Evolutionary conservation across 2,888 invertebrate species (phyloP), one percentile per base, ranked within the genome.

Genomic region (Ennomos fuscantarius): DNA sequence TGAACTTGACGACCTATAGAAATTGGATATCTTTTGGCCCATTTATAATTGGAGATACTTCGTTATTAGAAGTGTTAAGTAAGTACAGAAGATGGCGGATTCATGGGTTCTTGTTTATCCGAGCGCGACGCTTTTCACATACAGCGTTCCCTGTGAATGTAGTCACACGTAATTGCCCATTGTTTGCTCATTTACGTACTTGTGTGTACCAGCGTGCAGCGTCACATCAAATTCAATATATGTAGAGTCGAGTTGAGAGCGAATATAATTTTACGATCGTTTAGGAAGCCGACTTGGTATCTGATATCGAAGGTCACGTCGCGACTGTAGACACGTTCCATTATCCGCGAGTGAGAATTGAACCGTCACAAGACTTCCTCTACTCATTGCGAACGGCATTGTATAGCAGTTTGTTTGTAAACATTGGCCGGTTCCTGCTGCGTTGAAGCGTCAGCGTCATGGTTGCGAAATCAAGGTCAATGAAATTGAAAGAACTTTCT

Each of bases 401-500:
- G 64, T 69, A 62, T 65, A 53, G 61, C 53, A 68, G 59, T 63
- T 69, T 84, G 82, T 82, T 84, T 73, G 78, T 82, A 83, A 85
- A 84, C 81, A 82, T 72, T 68, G 63, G 53, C 70, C 65, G 55
- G 61, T 62, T 68, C 66, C 66, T 66, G 67, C 65, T 64, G 67
- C 63, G 71, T 69, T 67, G 72, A 68, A 63, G 70, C 74, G 76
- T 79, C 73, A 80, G 69, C 74, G 77, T 81, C 73, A 81, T 79
- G 79, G 74, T 77, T 76, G 76, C 78, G 66, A 78, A 78, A 85
- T 81, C 78, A 76, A 77, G 86, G 84, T 79, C 81, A 84, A 81
- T 69, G 84, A 86, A 86, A 86, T 82, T 79, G 84, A 86, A 85
- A 84, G 70, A 78, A 82, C 82, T 83, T 82, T 85, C 83, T 79